Base-by-base conservation (phyloP, 1,140 invertebrate species). In the Diabrotica virgifera region DNA sequence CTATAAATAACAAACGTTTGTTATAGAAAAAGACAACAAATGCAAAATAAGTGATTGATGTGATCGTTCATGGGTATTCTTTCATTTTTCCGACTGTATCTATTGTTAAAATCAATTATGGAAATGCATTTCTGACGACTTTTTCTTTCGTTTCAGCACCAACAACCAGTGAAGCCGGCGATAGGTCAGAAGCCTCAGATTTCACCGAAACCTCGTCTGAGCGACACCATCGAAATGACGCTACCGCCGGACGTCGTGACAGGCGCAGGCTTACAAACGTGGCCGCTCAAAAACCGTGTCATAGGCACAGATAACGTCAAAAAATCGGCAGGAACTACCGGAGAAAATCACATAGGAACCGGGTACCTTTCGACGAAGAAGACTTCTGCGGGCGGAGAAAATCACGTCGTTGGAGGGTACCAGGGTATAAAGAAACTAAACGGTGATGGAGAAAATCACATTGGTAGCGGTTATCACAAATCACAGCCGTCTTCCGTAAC, bases 221-320 rank as follows among this genome's bases (percentile, higher is more conserved):
- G 83, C 7, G 84, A 87, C 51, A 85, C 83, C 0, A 84, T 85
- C 12, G 83, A 85, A 66, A 83, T 84, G 14, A 82, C 79, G 0
- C 79, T 80, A 55, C 83, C 82, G 0, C 74, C 77, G 0, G 81
- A 84, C 36, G 53, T 82, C 5, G 53, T 82, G 5, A 76, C 75
- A 5, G 69, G 79, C 57, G 72, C 73, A 12, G 62, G 76, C 76
- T 65, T 74, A 14, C 82, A 85, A 53, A 86, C 86, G 6, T 89
- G 87, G 87, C 87, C 87, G 0, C 72, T 89, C 11, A 89, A 89
- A 72, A 87, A 85, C 66, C 85, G 84, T 72, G 74, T 83, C 11
- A 78, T 78, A 13, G 78, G 80, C 52, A 77, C 71, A 60, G 75
- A 80, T 0, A 82, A 80, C 57, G 81, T 82, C 2, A 77, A 80